These are phyloP conservation scores for Coenonympha arcania DNA, from an alignment of 2,888 invertebrate genomes.

Conservation along the genomic window DNA sequence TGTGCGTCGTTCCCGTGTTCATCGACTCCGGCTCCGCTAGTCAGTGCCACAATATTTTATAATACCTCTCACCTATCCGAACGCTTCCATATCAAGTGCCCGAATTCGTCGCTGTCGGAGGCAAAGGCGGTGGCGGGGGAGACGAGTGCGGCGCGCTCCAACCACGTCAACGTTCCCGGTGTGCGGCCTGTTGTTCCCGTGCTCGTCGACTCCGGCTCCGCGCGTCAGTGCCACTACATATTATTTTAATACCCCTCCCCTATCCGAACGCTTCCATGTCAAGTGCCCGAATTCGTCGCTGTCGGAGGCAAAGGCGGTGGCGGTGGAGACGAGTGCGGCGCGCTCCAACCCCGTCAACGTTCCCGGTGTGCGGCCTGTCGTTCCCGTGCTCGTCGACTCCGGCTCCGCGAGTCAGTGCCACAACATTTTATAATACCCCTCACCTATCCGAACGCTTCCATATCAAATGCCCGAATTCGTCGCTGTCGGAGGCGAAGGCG, in stretches of 20 bases:
- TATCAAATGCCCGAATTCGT: constrained; percentile 80
- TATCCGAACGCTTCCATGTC: no score
- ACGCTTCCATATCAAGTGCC: no score
- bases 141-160: constrained; percentile 82
- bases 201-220: constrained; percentile 89
- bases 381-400: no score
- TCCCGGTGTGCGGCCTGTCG: no score
- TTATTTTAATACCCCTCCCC: no score
- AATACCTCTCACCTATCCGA: no score
- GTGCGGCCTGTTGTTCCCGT: constrained; percentile 82
- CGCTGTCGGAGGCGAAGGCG: constrained; percentile 82
- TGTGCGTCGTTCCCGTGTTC: constrained; percentile 85
- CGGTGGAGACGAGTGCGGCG: no score
- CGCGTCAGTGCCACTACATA: constrained; percentile 79
- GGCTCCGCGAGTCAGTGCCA: no score
- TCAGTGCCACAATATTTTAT: constrained; percentile 54
- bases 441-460: no score
- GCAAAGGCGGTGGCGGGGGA: constrained; percentile 86
- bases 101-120: constrained; percentile 80
- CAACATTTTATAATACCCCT: background rate
- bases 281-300: no score
- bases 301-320: no score
- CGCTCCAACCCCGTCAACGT: no score
- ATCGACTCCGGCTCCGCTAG: constrained; percentile 92
- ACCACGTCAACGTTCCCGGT: constrained; percentile 92